Percentiles rank a stretch among this genome's conserved stretches.
Evolutionary conservation across 2,888 invertebrate species (phyloP).

Genomic region (Apodemia mormo): DNA sequence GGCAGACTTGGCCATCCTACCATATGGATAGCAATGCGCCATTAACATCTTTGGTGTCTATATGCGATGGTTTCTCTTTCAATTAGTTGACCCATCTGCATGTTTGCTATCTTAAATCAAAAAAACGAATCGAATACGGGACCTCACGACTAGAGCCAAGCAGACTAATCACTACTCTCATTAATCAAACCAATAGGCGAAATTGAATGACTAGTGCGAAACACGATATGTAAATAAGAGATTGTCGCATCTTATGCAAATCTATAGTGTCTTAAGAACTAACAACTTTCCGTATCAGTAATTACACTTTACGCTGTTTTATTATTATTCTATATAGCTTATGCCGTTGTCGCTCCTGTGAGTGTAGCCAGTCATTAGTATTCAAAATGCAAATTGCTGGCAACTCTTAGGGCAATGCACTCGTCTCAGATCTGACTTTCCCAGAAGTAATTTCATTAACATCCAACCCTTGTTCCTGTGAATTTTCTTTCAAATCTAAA

Average conservation of each 20-base stretch:
- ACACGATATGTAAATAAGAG: conserved; percentile 35
- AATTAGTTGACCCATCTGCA: no score
- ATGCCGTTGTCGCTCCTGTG: conserved; percentile 53
- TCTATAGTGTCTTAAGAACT: conserved; percentile 40
- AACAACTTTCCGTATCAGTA: conserved; percentile 51
- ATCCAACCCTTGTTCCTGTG: conserved; percentile 50
- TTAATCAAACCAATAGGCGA: not conserved
- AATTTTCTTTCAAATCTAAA: conserved; percentile 52
- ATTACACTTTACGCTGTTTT: conserved; percentile 57
- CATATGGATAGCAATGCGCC: no score
- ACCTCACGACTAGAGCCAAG: no score
- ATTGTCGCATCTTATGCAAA: conserved; percentile 40
- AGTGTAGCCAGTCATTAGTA: conserved; percentile 69
- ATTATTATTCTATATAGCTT: conserved; percentile 55
- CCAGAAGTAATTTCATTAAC: conserved; percentile 78
- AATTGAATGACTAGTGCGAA: conserved; percentile 17
- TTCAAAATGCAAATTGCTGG: conserved; percentile 77
- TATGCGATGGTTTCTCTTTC: no score
- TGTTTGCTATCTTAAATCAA: no score
- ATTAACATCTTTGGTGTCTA: no score
- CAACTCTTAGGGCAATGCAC: conserved; percentile 66
- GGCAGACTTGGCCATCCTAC: no score
- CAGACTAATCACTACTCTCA: not conserved
- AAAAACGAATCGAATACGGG: no score
- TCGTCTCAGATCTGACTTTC: conserved; percentile 74